Percentiles rank a stretch among this genome's conserved stretches.
These are phyloP conservation scores for Megaceryle maxima DNA, from an alignment of 2,113 vertebrate genomes.

Conservation along the genomic window DNA sequence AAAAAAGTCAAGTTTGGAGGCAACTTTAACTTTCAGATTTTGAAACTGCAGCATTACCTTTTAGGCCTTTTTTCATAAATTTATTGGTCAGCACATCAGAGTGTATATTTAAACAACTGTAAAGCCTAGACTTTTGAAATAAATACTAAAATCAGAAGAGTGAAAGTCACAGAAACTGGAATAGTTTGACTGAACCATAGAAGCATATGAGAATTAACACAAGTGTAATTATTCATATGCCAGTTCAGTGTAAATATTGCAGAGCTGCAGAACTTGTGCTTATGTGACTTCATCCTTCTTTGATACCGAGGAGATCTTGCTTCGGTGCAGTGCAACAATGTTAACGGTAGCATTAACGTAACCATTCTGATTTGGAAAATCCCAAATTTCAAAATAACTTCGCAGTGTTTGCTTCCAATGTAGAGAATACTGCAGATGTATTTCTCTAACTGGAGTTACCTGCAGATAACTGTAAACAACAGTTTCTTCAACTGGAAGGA, in stretches of 20 bases:
- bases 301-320: not conserved
- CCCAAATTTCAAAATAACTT: not conserved
- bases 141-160: not conserved
- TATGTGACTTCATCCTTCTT: not conserved
- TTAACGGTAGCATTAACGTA: not conserved
- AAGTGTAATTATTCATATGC: not conserved
- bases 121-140: not conserved
- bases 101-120: not conserved
- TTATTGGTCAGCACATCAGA: not conserved
- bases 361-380: not conserved
- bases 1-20: not conserved
- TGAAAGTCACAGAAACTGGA: not conserved
- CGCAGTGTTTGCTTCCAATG: not conserved
- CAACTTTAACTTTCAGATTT: not conserved
- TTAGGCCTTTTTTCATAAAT: not conserved
- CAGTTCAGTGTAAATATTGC: not conserved
- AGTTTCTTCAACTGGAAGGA: not conserved
- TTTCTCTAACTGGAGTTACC: not conserved
- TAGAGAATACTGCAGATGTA: not conserved
- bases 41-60: not conserved
- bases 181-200: not conserved
- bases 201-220: not conserved
- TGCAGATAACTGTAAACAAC: not conserved
- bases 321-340: not conserved
- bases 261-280: not conserved